A percentile compares a stretch with the other conserved stretches of the same genome.
These are phyloP conservation scores for Rhagonycha lutea DNA, from an alignment of 2,888 invertebrate species.

Conservation along the genomic window DNA sequence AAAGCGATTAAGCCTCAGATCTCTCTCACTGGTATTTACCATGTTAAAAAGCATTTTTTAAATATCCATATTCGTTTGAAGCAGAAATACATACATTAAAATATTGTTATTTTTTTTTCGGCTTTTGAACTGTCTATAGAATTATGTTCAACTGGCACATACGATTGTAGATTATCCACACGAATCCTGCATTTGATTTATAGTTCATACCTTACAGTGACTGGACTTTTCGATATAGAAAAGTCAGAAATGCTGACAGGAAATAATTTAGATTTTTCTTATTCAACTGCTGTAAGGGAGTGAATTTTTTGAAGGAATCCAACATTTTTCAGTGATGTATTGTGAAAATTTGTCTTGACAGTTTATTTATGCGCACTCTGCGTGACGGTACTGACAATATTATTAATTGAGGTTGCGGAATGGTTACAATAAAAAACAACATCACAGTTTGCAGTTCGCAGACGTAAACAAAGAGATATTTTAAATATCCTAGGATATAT, in stretches of 20 bases:
- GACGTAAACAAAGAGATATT: constrained; percentile 1
- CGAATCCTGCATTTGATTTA: constrained; percentile 45
- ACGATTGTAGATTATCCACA: constrained; percentile 49
- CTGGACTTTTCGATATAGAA: constrained; percentile 42
- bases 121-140: constrained; percentile 33
- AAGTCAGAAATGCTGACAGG: constrained; percentile 33
- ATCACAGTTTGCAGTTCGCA: background rate
- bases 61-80: background rate
- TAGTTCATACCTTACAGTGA: constrained; percentile 44
- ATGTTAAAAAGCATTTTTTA: background rate
- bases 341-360: constrained; percentile 17
- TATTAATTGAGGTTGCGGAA: constrained; percentile 7
- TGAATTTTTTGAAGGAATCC: constrained; percentile 23
- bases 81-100: background rate
- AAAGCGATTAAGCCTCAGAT: background rate
- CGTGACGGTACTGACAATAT: constrained; percentile 17
- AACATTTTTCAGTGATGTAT: constrained; percentile 22
- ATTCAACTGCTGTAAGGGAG: constrained; percentile 31
- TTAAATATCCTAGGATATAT: constrained; percentile 5
- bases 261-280: constrained; percentile 42
- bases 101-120: constrained; percentile 25
- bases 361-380: constrained; percentile 17
- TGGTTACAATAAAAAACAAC: constrained; percentile 6
- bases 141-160: constrained; percentile 49
- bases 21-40: background rate